Conservation (phyloP, 2,888 invertebrate genomes). For the Altica lythri region DNA sequence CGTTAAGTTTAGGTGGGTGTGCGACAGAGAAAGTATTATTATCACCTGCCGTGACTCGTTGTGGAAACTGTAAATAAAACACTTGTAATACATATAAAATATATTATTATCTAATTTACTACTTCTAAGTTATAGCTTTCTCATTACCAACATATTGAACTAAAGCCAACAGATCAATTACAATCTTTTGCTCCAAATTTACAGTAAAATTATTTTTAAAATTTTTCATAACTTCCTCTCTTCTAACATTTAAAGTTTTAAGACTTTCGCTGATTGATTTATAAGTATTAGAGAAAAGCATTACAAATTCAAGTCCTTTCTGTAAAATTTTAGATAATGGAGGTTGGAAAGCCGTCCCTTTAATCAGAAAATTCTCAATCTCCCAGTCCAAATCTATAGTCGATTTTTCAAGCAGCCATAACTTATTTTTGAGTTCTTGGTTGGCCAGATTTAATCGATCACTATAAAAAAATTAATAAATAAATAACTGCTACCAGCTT, state of each 20-base stretch:
- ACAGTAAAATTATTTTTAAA: constrained; percentile 47
- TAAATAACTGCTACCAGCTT: no score
- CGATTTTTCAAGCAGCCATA: constrained; percentile 45
- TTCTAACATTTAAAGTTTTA: constrained; percentile 43
- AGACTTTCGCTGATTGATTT: constrained; percentile 45
- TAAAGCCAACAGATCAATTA: constrained; percentile 46
- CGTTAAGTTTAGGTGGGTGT: no score
- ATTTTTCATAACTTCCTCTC: constrained; percentile 42
- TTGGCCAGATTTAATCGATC: constrained; percentile 45
- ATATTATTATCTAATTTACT: no score
- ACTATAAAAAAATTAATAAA: constrained; percentile 47
- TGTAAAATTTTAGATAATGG: constrained; percentile 48
- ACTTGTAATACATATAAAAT: no score
- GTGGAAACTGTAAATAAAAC: no score
- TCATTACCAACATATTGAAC: constrained; percentile 51
- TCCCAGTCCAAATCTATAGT: constrained; percentile 50
- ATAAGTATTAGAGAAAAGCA: constrained; percentile 43
- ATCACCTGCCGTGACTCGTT: no score
- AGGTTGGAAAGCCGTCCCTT: constrained; percentile 51
- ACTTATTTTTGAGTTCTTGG: constrained; percentile 48
- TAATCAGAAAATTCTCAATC: constrained; percentile 40
- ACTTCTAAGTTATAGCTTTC: constrained; percentile 36
- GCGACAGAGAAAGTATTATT: no score
- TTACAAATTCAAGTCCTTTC: constrained; percentile 46
- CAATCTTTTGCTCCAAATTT: constrained; percentile 41